A percentile compares a stretch with the other conserved stretches of the same genome.
Evolutionary conservation across 2,113 vertebrate species (phyloP).

Genomic region (Tyto alba): DNA sequence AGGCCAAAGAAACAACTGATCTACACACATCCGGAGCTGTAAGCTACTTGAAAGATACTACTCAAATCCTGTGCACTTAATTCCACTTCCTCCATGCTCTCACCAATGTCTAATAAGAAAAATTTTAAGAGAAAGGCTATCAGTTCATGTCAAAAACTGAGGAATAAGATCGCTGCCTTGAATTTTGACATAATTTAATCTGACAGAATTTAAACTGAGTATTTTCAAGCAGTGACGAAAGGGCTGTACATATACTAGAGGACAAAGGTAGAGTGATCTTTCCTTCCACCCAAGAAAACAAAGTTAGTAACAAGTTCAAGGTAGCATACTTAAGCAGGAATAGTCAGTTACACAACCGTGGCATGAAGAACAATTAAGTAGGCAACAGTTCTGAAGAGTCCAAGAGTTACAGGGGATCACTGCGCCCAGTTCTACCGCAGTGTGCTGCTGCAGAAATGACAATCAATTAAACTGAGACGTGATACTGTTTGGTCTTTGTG

Average conservation of each 20-base stretch:
- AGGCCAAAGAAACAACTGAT: background rate
- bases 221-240: background rate
- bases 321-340: background rate
- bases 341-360: background rate
- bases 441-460: fast-evolving
- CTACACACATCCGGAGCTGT: background rate
- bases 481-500: background rate
- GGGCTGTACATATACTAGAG: background rate
- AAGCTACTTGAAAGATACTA: background rate
- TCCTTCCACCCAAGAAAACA: background rate
- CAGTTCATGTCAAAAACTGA: background rate
- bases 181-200: background rate
- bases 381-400: background rate
- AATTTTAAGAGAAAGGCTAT: background rate
- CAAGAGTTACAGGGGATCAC: background rate
- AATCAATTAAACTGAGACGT: fast-evolving
- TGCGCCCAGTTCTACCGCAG: fast-evolving
- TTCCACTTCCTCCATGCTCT: background rate
- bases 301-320: background rate
- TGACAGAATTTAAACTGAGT: background rate
- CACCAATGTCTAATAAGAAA: background rate
- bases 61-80: background rate
- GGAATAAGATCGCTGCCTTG: background rate
- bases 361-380: background rate
- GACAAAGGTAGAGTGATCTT: background rate